Evolutionary conservation across 2,888 invertebrate species (phyloP).

Genomic region (Slavum lentiscoides): DNA sequence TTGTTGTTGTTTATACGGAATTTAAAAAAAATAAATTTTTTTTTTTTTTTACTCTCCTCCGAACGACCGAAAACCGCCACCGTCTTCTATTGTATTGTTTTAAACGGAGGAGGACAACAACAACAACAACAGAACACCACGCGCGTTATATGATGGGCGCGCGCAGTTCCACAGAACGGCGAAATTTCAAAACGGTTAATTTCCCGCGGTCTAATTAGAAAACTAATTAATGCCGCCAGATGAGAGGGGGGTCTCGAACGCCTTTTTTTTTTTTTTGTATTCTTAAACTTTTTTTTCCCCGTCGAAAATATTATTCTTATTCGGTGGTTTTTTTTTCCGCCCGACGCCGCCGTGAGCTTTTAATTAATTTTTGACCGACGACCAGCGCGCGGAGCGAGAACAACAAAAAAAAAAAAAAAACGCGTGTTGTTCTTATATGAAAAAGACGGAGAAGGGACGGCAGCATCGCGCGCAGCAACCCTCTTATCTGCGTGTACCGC

Average conservation of each 20-base stretch:
- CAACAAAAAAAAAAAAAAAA: slow-evolving; percentile 29
- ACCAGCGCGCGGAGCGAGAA: neutral
- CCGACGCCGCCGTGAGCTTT: slow-evolving; percentile 42
- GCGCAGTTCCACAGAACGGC: no score
- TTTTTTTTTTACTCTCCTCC: no score
- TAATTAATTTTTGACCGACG: slow-evolving; percentile 52
- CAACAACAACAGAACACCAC: no score
- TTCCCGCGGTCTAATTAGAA: slow-evolving; percentile 47
- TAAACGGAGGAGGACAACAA: no score
- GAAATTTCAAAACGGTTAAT: slow-evolving; percentile 50
- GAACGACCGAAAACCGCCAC: no score
- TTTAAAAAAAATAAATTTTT: no score
- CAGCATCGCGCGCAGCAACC: neutral
- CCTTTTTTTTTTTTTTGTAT: slow-evolving; percentile 10
- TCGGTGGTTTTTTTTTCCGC: slow-evolving; percentile 36
- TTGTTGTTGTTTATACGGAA: no score
- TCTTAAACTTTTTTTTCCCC: slow-evolving; percentile 50
- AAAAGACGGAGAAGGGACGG: neutral
- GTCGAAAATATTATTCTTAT: slow-evolving; percentile 43
- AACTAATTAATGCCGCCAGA: slow-evolving; percentile 50
- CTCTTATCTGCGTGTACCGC: slow-evolving; percentile 6
- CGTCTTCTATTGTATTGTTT: neutral
- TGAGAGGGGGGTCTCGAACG: slow-evolving; percentile 22
- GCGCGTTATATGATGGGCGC: no score
- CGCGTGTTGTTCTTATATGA: slow-evolving; percentile 23